Percentiles rank a stretch among this genome's conserved stretches.
These are phyloP conservation scores for Sesia apiformis DNA, from an alignment of 2,888 invertebrate genomes.

Conservation along the genomic window DNA sequence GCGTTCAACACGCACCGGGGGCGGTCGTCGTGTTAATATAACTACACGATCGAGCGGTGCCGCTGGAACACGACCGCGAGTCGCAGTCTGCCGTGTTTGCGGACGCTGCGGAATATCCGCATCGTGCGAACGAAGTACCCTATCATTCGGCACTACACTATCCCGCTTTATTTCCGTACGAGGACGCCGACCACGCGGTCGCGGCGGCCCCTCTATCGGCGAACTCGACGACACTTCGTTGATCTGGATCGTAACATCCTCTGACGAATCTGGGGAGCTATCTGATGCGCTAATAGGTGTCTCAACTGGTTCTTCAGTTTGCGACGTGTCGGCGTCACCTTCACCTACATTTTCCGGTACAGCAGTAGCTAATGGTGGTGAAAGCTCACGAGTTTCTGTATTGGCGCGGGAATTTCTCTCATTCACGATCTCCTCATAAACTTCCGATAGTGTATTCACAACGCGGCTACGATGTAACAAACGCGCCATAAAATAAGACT, in stretches of 20 bases:
- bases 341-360: conserved; percentile 10
- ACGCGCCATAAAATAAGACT: conserved; percentile 65
- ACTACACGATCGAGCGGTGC: conserved; percentile 39
- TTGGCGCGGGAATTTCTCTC: conserved; percentile 8
- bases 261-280: conserved; percentile 15
- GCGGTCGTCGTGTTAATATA: conserved; percentile 41
- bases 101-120: conserved; percentile 40
- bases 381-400: conserved; percentile 16
- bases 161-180: conserved; percentile 28
- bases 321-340: conserved; percentile 10
- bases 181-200: conserved; percentile 35
- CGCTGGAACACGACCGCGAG: conserved; percentile 20
- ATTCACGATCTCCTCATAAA: conserved; percentile 49
- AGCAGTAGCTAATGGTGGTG: conserved; percentile 13
- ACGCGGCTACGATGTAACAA: conserved; percentile 51
- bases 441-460: conserved; percentile 52
- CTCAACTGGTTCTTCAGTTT: conserved; percentile 11
- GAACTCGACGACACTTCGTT: conserved; percentile 80
- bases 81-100: conserved; percentile 33
- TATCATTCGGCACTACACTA: conserved; percentile 28
- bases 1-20: conserved; percentile 8
- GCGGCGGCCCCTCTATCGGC: conserved; percentile 53
- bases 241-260: conserved; percentile 75
- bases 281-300: conserved; percentile 9
- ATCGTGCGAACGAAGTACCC: conserved; percentile 64